Conservation (phyloP, 2,888 invertebrate species). For the Drosophila affinis region DNA sequence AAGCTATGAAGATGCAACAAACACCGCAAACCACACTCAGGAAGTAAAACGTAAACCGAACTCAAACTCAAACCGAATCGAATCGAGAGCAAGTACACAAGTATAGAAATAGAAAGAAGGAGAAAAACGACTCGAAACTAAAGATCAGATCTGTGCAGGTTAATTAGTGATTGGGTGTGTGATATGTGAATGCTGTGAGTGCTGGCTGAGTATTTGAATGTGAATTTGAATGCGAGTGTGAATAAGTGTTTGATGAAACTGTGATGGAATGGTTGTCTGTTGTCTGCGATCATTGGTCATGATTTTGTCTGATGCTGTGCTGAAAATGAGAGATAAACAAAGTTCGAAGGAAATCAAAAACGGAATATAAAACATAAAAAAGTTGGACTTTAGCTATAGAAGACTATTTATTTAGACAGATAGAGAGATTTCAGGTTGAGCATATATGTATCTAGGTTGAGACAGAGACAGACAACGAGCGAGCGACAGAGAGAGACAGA, state of each 20-base stretch:
- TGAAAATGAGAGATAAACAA: slow-evolving; percentile 53
- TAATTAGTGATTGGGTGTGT: slow-evolving; percentile 20
- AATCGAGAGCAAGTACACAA: slow-evolving; percentile 14
- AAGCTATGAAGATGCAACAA: slow-evolving; percentile 85
- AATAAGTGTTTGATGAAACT: no score
- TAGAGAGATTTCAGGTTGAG: slow-evolving; percentile 3
- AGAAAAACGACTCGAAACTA: slow-evolving; percentile 7
- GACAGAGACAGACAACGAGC: slow-evolving; percentile 11
- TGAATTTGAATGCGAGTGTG: no score
- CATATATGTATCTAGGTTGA: slow-evolving; percentile 17
- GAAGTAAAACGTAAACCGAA: slow-evolving; percentile 53
- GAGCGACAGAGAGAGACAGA: slow-evolving; percentile 17
- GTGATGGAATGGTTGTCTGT: no score
- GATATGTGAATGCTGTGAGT: slow-evolving; percentile 9
- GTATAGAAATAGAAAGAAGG: slow-evolving; percentile 6
- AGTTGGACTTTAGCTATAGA: slow-evolving; percentile 47
- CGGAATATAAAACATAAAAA: slow-evolving; percentile 37
- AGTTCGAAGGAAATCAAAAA: slow-evolving; percentile 46
- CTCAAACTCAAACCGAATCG: slow-evolving; percentile 34
- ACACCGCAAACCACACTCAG: slow-evolving; percentile 82
- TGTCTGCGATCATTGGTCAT: slow-evolving; percentile 21
- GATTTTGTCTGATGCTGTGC: slow-evolving; percentile 66
- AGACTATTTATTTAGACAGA: slow-evolving; percentile 53
- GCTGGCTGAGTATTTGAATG: slow-evolving; percentile 1
- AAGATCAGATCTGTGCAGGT: slow-evolving; percentile 32